A percentile compares a stretch with the other conserved stretches of the same genome.
phyloP scores from a whole-genome alignment of 2,797 vertebrate species.

The Pyrrhura leucotis region DNA sequence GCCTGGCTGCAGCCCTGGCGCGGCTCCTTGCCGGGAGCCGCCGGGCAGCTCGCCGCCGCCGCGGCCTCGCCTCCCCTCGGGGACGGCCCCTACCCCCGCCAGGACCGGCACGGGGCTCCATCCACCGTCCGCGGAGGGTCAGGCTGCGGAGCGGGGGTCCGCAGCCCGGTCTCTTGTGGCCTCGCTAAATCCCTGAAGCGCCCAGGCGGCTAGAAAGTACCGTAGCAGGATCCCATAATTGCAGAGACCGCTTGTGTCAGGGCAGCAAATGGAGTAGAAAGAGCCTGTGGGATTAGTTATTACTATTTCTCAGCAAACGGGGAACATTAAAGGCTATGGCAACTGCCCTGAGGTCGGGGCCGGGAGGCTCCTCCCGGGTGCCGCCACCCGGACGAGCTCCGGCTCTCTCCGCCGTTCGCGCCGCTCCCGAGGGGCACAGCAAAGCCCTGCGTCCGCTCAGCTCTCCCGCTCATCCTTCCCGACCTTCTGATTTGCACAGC shows the following conservation, averaged over 20 bases:
- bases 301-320: neutral
- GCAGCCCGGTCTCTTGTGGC: neutral
- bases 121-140: neutral
- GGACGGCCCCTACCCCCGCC: neutral
- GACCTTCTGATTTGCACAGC: neutral
- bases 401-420: neutral
- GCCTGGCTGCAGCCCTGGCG: neutral
- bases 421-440: neutral
- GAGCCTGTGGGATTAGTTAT: neutral
- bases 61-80: neutral
- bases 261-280: neutral
- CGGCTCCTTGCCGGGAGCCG: neutral
- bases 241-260: neutral
- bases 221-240: neutral
- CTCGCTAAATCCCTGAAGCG: neutral
- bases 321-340: neutral
- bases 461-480: neutral
- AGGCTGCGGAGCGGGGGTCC: neutral
- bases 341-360: neutral
- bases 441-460: neutral
- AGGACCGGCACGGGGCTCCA: neutral
- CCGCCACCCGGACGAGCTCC: neutral
- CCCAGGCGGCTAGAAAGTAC: neutral
- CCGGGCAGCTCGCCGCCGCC: neutral
- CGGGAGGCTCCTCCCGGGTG: neutral